These are phyloP conservation scores for Ceratina australensis DNA, from an alignment of 1,140 invertebrate species.

Conservation along the genomic window DNA sequence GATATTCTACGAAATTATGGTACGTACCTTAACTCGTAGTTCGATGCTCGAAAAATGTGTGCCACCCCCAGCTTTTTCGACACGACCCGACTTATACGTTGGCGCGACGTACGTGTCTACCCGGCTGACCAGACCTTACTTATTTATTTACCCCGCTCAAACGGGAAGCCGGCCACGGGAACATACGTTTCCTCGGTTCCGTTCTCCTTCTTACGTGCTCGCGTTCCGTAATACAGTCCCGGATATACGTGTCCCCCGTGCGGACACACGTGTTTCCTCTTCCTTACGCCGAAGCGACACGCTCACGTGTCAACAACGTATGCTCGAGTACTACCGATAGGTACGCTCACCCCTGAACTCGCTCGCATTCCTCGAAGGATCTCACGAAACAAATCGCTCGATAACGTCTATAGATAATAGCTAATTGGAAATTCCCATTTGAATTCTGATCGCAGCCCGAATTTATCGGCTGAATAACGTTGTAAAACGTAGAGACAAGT, in stretches of 20 bases:
- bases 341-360: background rate
- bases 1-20: constrained; percentile 36
- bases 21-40: background rate
- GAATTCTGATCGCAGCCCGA: too few species aligned
- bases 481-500: too few species aligned
- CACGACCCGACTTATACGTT: background rate
- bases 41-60: too few species aligned
- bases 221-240: constrained; percentile 64
- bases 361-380: background rate
- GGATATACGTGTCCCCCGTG: constrained; percentile 15
- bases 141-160: constrained; percentile 69
- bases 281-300: background rate
- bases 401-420: too few species aligned
- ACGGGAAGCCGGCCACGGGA: constrained; percentile 59
- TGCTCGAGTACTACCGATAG: background rate
- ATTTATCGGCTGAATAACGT: too few species aligned
- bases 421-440: too few species aligned
- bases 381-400: too few species aligned
- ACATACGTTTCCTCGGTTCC: constrained; percentile 56
- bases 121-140: constrained; percentile 59
- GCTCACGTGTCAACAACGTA: background rate
- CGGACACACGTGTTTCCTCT: background rate
- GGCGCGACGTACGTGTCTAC: background rate
- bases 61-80: background rate
- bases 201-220: constrained; percentile 67